Evolutionary conservation across 1,140 invertebrate species (phyloP), one percentile per base, ranked within the genome.

Genomic region (Drosophila paulistorum): DNA sequence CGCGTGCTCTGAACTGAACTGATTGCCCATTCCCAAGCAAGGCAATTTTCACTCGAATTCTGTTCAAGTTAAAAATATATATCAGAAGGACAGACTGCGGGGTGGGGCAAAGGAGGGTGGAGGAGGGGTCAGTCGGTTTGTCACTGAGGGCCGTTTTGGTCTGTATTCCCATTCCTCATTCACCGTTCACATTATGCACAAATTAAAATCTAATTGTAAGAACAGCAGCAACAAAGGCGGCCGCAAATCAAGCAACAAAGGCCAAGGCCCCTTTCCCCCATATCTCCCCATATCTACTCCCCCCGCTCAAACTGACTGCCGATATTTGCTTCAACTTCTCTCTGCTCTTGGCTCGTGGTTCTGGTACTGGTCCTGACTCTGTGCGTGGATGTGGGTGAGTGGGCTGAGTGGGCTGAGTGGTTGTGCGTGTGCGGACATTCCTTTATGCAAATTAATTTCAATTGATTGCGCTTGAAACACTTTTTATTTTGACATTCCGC

Each of bases 391-490:
- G 41, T 42, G 33, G n/a, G 13, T 45, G 42, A 42, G 41, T n/a
- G 14, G n/a, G 55, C 20, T 37, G 7, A n/a, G 60, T 62, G 39
- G 11, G 20, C 37, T 41, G 30, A 20, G 30, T 10, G 30, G 30
- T 30, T 63, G 64, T 61, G 71, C 54, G 35, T 63, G 59, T 39
- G 74, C 80, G 80, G 77, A 84, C 77, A 83, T 87, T 87, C 83
- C 83, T 87, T 87, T 87, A 87, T 87, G 83, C 84, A 87, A 87
- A 87, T 87, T 87, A 87, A 83, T 89, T 87, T 87, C 83, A 89
- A 87, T 87, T 87, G 84, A 87, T 87, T 87, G 83, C 83, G 68
- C 79, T 67, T 68, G 65, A 74, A 83, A 80, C 74, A 86, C 68
- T 86, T 86, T 86, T 86, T 89, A 80, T 89, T 89, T 89, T 79